A percentile compares a stretch with the other conserved stretches of the same genome.
These are phyloP conservation scores for Scaptomyza tumidula DNA, from an alignment of 2,888 invertebrate genomes.

Conservation along the genomic window DNA sequence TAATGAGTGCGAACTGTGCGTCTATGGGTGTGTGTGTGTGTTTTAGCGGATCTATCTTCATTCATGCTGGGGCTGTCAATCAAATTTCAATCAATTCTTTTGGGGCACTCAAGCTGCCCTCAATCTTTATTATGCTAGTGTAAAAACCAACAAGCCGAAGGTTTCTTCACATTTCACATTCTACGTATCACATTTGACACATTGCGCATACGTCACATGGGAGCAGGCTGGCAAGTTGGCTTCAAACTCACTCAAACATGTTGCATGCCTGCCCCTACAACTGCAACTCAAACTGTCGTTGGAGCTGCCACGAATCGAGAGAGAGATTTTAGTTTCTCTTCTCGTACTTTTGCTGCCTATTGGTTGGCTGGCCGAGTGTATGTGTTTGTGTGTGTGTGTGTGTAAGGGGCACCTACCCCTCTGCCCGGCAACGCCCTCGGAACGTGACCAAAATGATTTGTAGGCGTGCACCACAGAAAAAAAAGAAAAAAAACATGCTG, in stretches of 20 bases:
- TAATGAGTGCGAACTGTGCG: conserved; percentile 33
- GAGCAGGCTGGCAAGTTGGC: conserved; percentile 3
- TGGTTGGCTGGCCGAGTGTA: conserved; percentile 44
- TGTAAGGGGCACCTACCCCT: conserved; percentile 60
- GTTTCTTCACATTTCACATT: background rate
- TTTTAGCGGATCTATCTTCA: conserved; percentile 46
- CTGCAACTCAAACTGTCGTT: conserved; percentile 33
- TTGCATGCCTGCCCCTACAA: conserved; percentile 71
- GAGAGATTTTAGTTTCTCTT: background rate
- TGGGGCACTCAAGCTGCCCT: conserved; percentile 18
- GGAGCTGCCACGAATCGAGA: conserved; percentile 13
- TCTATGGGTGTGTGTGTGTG: background rate
- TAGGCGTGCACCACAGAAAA: conserved; percentile 79
- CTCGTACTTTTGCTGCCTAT: conserved; percentile 31
- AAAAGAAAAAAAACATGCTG: background rate
- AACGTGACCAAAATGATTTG: conserved; percentile 82
- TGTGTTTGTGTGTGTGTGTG: conserved; percentile 19
- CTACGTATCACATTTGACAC: conserved; percentile 20
- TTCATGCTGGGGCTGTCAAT: conserved; percentile 58
- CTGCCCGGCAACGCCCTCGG: conserved; percentile 78
- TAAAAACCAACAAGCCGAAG: background rate
- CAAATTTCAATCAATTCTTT: conserved; percentile 60
- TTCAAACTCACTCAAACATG: conserved; percentile 76
- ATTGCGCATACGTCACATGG: conserved; percentile 52
- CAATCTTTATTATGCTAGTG: conserved; percentile 45